Conservation (phyloP, 2,113 vertebrate genomes). For the Eidolon helvum region DNA sequence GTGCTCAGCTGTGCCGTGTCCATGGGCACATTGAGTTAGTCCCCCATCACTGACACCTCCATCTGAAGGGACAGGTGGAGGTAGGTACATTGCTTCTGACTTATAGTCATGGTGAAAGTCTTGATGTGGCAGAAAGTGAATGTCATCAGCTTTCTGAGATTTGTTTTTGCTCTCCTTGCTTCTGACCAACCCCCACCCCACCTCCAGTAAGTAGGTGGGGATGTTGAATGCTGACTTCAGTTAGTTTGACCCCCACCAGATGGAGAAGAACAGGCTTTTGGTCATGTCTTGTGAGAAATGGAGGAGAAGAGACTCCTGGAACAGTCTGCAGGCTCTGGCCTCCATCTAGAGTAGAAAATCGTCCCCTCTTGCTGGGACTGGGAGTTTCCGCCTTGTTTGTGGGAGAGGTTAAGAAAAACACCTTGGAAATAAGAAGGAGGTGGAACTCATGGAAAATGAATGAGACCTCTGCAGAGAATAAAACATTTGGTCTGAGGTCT, state of each 20-base stretch:
- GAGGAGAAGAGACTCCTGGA: not conserved
- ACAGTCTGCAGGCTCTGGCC: not conserved
- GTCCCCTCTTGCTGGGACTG: not conserved
- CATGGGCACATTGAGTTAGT: not conserved
- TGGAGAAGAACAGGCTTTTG: not conserved
- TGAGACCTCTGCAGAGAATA: not conserved
- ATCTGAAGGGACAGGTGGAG: not conserved
- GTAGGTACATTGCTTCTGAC: not conserved
- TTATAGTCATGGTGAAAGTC: not conserved
- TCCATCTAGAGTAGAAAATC: not conserved
- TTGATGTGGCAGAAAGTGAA: not conserved
- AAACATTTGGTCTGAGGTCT: not conserved
- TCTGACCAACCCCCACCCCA: not conserved
- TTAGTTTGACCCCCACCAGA: not conserved
- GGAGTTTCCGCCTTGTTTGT: not conserved
- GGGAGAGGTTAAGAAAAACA: not conserved
- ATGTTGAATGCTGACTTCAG: not conserved
- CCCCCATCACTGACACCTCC: not conserved
- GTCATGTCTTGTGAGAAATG: not conserved
- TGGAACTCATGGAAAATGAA: not conserved
- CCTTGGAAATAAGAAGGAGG: not conserved
- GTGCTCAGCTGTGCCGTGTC: not conserved
- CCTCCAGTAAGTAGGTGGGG: not conserved
- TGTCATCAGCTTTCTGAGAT: not conserved
- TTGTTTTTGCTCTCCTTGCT: not conserved